Evolutionary conservation across 1,140 invertebrate genomes (phyloP), one percentile per base, ranked within the genome.

Genomic region (Gerris buenoi): DNA sequence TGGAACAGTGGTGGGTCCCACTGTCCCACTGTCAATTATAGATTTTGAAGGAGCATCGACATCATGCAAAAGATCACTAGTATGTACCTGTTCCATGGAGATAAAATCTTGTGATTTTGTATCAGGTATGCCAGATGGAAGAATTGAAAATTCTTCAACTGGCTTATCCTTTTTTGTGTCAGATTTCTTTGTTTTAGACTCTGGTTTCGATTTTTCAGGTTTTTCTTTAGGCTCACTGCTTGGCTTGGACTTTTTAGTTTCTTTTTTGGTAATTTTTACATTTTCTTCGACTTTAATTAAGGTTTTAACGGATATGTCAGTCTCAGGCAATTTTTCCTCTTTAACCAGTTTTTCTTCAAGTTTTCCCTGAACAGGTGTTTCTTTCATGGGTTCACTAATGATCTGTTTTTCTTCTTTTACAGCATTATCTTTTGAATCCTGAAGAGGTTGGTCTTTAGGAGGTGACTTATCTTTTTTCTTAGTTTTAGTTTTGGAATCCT

Each of bases 221-320:
- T 18, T 46, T 46, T 46, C 33, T 46, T 46, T 46, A 46, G 33
- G 33, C 18, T 46, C 33, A 46, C 33, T 46, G 5, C 5, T 5
- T 46, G 33, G 33, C 18, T 46, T 46, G 5, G 33, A 18, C 18
- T 46, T 61, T 22, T n/a, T 61, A 5, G 3, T 18, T 63, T 63
- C 2, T 13, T 81, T 78, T 65, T 77, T 80, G 27, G 80, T 79
- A 33, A 82, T 74, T 28, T 81, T 73, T 60, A 80, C 77, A n/a
- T 82, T 79, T 23, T 77, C 74, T 56, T 79, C 74, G 5, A 84
- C 72, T 10, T 83, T 78, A 57, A 72, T 71, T n/a, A n/a, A n/a
- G n/a, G n/a, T n/a, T n/a, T n/a, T n/a, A n/a, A n/a, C n/a, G n/a
- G n/a, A n/a, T n/a, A n/a, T n/a, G n/a, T n/a, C n/a, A n/a, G n/a